Evolutionary conservation across 1,140 invertebrate genomes (phyloP), one percentile per base, ranked within the genome.

Genomic region (Macrotrachela quadricornifera): DNA sequence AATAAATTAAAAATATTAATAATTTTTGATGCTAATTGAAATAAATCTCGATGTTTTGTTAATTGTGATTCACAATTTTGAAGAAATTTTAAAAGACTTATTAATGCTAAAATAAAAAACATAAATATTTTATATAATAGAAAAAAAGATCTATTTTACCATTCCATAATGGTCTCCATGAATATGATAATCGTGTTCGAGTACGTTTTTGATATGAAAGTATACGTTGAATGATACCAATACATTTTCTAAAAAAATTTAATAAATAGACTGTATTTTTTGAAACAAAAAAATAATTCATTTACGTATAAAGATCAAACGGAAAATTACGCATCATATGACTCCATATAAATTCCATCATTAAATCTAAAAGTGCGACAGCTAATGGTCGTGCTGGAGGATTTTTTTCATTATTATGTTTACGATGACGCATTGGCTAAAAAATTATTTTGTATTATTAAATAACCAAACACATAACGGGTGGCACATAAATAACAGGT

Each of bases 1-100:
- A 95, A 96, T 54, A 95, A 73, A 71, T 95, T 96, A 59, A 96
- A 82, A 55, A 94, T 85, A 66, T 90, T 91, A 41, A 92, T 79
- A 54, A 91, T 78, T 71, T 83, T 82, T 56, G 84, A 77, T 38
- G 80, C 80, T 61, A 94, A 72, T 54, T 81, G 74, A 67, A 94
- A 91, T 49, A 94, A 83, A 64, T 94, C 86, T 71, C 85, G 82
- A 68, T 87, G 85, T 62, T 85, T 85, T 0, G 84, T 74, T 55
- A 94, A 30, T 8, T 81, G 78, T 48, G 77, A 78, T 70, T 94
- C 87, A 63, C 91, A 84, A 46, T 81, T 79, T 12, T 85, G 77
- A 18, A 96, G 68, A 69, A 90, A 95, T 68, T 90, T 86, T 11
- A 94, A 69, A 0, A 95, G 71, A 48, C 10, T 51, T 13, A 56